Conservation (phyloP, 2,113 vertebrate species). For the Suricata suricatta region DNA sequence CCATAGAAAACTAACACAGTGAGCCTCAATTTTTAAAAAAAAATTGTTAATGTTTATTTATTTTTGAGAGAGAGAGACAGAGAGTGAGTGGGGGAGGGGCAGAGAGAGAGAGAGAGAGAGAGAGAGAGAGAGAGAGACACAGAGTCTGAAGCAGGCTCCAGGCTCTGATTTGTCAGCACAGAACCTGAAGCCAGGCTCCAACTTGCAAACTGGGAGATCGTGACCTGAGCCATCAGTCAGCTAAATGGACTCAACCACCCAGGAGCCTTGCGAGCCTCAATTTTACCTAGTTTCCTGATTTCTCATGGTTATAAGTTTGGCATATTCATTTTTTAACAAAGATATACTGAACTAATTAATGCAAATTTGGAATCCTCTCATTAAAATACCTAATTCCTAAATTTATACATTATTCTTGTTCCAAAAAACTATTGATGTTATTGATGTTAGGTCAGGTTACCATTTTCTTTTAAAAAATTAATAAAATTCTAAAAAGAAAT, state of each 20-base stretch:
- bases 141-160: too few relatives aligned
- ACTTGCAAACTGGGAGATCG: too few relatives aligned
- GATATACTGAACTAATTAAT: background rate
- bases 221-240: too few relatives aligned
- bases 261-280: background rate
- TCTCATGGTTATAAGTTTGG: background rate
- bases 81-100: too few relatives aligned
- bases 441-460: background rate
- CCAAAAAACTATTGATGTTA: background rate
- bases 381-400: constrained; percentile 9
- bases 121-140: too few relatives aligned
- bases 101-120: too few relatives aligned
- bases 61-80: too few relatives aligned
- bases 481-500: background rate
- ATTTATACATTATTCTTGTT: background rate
- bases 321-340: constrained; percentile 6
- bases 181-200: too few relatives aligned
- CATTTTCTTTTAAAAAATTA: constrained; percentile 27
- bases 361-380: background rate
- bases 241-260: too few relatives aligned
- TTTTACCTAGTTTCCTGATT: constrained; percentile 2
- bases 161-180: too few relatives aligned
- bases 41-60: too few relatives aligned
- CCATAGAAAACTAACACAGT: background rate
- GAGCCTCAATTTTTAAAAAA: background rate